Evolutionary conservation across 2,113 vertebrate species (phyloP), one percentile per base, ranked within the genome.

Genomic region (Procavia capensis): DNA sequence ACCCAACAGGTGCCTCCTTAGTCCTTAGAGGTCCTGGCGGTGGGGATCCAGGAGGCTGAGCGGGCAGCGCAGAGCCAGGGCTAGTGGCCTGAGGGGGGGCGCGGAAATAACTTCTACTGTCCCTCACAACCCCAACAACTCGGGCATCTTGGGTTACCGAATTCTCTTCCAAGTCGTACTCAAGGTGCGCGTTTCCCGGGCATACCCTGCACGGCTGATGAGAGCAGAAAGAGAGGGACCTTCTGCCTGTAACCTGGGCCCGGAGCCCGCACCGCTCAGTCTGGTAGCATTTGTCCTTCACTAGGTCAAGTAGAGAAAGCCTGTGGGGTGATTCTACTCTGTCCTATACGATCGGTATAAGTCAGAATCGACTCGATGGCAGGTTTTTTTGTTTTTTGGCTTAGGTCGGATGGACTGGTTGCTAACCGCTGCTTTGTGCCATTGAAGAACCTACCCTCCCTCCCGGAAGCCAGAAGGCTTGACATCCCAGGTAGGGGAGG

Each of bases 1-100:
- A 76, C 94, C 96, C 96, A 97, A 98, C 98, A 98, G 97, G 98
- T 98, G 98, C 96, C 96, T 97, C 92, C 97, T 97, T 96, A 87
- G 96, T 96, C 61, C 45, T 34, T 0, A 0, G 13, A 54, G 57
- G 89, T 97, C 83, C 17, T 90, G 61, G 41, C 0, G 1, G 34
- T 34, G 20, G 22, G 16, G 39, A 34, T 14, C 8, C 47, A 41
- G 54, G 9, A 59, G 36, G 3, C 8, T 0, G 1, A 27, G 24
- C 39, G 47, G 34, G 1, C 70, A 2, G 25, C 19, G 24, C 70
- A 50, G 47, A 90, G 41, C 47, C 61, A 72, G 17, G 88, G 50
- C 63, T 25, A 10, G 88, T 61, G 54, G 95, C 90, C 75, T 54
- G 95, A 90, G 86, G 89, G 96, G n/a, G 86, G 45, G 90, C n/a